Evolutionary conservation across 2,113 vertebrate species (phyloP), one percentile per base, ranked within the genome.

Genomic region (Zapus hudsonius): DNA sequence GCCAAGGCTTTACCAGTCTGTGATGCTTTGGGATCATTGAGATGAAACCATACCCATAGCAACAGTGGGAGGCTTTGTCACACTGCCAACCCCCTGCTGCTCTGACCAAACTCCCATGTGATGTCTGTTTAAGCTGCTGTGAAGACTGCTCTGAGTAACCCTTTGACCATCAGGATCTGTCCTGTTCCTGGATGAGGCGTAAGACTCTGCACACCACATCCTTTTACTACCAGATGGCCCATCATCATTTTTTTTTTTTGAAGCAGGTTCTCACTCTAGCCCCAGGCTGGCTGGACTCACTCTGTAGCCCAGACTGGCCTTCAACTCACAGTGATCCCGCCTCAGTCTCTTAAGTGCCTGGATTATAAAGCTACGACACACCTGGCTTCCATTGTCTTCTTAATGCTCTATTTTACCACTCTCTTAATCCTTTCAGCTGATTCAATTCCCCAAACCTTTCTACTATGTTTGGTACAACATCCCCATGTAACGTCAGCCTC

Each of bases 61-160:
- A 91, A 75, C 47, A 52, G 23, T 91, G 81, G 80, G 76, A 94
- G 36, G 25, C 33, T 79, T 42, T 72, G 52, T 61, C 44, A 19
- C 20, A 55, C 31, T 76, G 89, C 87, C 89, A 92, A 0, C 42
- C 69, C 59, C 9, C 31, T 94, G 22, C 87, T 80, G 44, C 67
- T 81, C 66, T 87, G 93, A 78, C 78, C 40, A 73, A 38, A 89
- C 36, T 89, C 55, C 42, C 78, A 27, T 40, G 61, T 84, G 84
- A 95, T 91, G 42, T 81, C 42, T 78, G 63, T 25, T 42, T 69
- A 72, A 95, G 78, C 47, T 81, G 47, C 82, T 90, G 47, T 38
- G 47, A 40, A 81, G 66, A 73, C 64, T 16, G n/a, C 29, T 84
- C 40, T 91, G 47, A 66, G 44, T 27, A 67, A 16, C 55, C 44